Evolutionary conservation across 2,888 invertebrate species (phyloP).

Genomic region (Neocrepidodera transversa): DNA sequence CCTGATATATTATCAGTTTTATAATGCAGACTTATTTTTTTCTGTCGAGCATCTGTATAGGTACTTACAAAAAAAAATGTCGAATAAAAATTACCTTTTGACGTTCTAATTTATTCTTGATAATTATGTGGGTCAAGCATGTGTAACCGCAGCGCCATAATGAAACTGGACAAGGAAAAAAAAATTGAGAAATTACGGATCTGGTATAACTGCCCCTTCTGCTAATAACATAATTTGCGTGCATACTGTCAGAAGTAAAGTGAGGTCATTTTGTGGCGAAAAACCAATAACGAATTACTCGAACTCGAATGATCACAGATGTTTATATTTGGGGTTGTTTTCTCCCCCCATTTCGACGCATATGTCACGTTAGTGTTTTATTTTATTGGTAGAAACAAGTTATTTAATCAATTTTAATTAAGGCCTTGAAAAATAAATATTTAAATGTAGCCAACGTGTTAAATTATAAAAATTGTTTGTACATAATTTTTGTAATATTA

Average conservation of each 20-base stretch:
- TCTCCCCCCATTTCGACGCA: constrained; percentile 17
- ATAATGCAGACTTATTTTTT: too few relatives aligned
- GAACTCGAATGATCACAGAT: constrained; percentile 40
- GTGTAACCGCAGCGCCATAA: background rate
- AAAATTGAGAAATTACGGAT: background rate
- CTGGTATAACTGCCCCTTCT: background rate
- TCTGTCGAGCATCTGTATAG: too few relatives aligned
- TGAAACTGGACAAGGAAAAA: background rate
- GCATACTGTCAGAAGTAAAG: constrained; percentile 7
- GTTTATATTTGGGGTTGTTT: constrained; percentile 37
- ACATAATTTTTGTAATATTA: background rate
- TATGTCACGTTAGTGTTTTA: constrained; percentile 3
- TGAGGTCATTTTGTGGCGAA: constrained; percentile 41
- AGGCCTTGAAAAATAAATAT: too few relatives aligned
- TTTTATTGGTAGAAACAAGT: background rate
- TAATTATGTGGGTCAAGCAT: background rate
- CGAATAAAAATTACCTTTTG: background rate
- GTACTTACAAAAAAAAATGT: too few relatives aligned
- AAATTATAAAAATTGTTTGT: too few relatives aligned
- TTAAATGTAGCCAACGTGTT: too few relatives aligned
- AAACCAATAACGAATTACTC: constrained; percentile 38
- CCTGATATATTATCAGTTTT: too few relatives aligned
- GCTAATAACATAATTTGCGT: constrained; percentile 28
- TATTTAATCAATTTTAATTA: too few relatives aligned
- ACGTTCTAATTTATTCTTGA: background rate